These are phyloP conservation scores for Myotis myotis DNA, from an alignment of 2,797 vertebrate genomes.

Conservation along the genomic window DNA sequence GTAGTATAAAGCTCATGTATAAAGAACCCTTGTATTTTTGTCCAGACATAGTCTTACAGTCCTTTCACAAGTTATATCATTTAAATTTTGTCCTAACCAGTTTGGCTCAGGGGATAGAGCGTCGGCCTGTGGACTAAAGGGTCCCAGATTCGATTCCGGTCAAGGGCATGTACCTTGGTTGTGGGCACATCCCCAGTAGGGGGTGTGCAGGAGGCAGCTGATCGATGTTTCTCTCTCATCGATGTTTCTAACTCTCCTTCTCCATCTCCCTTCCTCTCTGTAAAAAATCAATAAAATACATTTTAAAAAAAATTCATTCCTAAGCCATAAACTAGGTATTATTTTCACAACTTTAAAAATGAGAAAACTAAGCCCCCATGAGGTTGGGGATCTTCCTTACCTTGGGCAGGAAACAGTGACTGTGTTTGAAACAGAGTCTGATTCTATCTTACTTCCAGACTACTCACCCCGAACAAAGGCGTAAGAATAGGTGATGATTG, in stretches of 20 bases:
- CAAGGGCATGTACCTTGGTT: too few species aligned
- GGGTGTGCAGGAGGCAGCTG: too few species aligned
- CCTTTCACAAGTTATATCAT: slow-evolving; percentile 12
- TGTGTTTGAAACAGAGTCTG: not conserved
- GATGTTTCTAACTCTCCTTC: too few species aligned
- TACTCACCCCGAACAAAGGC: not conserved
- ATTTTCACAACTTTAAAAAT: slow-evolving; percentile 41
- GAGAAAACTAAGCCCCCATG: not conserved
- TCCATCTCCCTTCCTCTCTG: too few species aligned
- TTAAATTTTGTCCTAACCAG: not conserved
- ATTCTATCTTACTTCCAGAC: not conserved
- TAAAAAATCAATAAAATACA: too few species aligned
- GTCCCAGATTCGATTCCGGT: too few species aligned
- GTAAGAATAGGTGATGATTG: not conserved
- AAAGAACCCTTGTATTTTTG: not conserved
- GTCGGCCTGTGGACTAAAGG: too few species aligned
- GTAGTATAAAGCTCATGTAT: not conserved
- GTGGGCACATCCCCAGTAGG: too few species aligned
- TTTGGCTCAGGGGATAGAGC: too few species aligned
- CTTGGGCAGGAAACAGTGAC: not conserved
- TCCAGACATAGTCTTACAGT: not conserved
- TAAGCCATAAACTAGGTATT: not conserved
- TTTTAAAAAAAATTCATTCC: not conserved
- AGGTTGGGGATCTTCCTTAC: not conserved
- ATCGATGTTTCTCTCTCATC: too few species aligned